Base-by-base conservation (phyloP, 2,888 invertebrate species). In the Danaus chrysippus region DNA sequence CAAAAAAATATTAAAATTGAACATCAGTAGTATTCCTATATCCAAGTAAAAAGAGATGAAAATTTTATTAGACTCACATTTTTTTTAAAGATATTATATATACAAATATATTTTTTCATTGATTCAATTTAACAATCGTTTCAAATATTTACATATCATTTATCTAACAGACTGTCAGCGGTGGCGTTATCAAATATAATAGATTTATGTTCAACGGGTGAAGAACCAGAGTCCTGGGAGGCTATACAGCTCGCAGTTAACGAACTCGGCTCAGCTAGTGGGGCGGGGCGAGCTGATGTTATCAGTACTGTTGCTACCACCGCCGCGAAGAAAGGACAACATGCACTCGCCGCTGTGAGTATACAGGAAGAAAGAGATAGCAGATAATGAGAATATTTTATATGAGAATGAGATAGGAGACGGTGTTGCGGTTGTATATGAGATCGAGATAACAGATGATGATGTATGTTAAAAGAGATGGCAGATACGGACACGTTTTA, bases 301-400 rank as follows among this genome's bases (percentile, higher is more conserved):
- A 60, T 89, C 0, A 79, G 75, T 0, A 68, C 73, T 0, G 75
- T 79, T 1, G 87, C 89, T 0, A 60, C 70, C 1, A 76, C 68
- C 19, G 87, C 90, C 0, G 86, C 84, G 0, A 58, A 68, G 0
- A 34, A 73, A 0, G 88, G 87, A 0, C 74, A 82, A 57, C 82
- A 79, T 1, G 82, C 74, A 1, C 70, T 88, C 11, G 86, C 90
- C 44, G 84, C 89, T 42, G 90, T 90, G 43, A 82, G 83, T 79
- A 44, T 17, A 17, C 13, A 46, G n/a, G 15, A 46, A 46, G 13
- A 13, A n/a, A 46, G n/a, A 13, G 46, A 46, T 46, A 46, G n/a
- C 43, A 43, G 43, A 43, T 43, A n/a, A 5, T n/a, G 43, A 8
- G 2, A 9, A 3, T 2, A 9, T 12, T 43, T 8, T 3, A n/a